Evolutionary conservation across 2,113 vertebrate species (phyloP), one percentile per base, ranked within the genome.

Genomic region (Corythornis vintsioides): DNA sequence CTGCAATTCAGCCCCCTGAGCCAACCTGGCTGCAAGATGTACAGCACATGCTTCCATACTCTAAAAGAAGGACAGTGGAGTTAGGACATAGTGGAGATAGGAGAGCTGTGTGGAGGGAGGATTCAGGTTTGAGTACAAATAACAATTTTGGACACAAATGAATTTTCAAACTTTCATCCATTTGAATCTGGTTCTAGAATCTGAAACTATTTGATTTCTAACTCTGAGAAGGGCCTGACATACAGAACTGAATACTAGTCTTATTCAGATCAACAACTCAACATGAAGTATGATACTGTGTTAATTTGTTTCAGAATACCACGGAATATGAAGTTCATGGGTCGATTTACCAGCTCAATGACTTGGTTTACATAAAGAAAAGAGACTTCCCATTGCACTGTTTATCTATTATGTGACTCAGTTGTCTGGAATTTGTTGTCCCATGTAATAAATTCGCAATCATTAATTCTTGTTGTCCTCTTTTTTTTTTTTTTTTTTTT

Each of bases 401-500:
- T 28, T 16, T 63, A n/a, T 87, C 86, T 71, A 16, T 57, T 94
- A 25, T 42, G 85, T 90, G 65, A 93, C 57, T 85, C 56, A 16
- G 25, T 72, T 95, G 84, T 92, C 76, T 93, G 65, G 38, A 89
- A 71, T 89, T 74, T 89, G 64, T 57, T 92, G 87, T 92, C 92
- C 79, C 43, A 38, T 83, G 11, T 89, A 97, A 97, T 97, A 97
- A 97, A 97, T 55, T 75, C 92, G 96, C 96, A 96, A 90, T 89
- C 83, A 61, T 57, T 79, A 85, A 83, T 79, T 56, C 6, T 78
- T 83, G 52, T 57, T 72, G 22, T 86, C 83, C 53, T 86, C 43
- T 31, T 56, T 87, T 78, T 52, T 52, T 26, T 26, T 87, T 52
- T 33, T 45, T 55, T 52, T 55, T 69, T 47, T 42, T 53, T 47